A percentile compares a stretch with the other conserved stretches of the same genome.
Evolutionary conservation across 2,888 invertebrate genomes (phyloP).

Genomic region (Mechanitis messenoides): DNA sequence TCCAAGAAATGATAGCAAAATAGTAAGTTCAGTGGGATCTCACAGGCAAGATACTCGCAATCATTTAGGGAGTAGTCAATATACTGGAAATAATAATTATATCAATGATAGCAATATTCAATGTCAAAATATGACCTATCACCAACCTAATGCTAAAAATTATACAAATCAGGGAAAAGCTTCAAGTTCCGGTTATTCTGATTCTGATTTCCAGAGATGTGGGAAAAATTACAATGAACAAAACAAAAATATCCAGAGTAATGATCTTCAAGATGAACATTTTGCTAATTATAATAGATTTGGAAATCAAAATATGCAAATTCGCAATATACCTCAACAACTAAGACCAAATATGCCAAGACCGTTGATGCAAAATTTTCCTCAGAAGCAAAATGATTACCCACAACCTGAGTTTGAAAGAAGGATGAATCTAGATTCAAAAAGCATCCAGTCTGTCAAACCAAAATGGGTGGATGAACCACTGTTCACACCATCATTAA

Average conservation of each 20-base stretch:
- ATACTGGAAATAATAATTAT: constrained; percentile 40
- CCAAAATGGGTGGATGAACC: constrained; percentile 65
- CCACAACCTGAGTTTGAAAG: constrained; percentile 29
- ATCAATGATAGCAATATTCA: constrained; percentile 20
- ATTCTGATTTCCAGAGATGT: constrained; percentile 36
- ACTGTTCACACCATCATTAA: constrained; percentile 73
- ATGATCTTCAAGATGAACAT: constrained; percentile 39
- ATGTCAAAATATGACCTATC: constrained; percentile 15
- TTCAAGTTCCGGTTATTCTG: constrained; percentile 26
- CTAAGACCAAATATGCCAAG: constrained; percentile 36
- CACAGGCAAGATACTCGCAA: constrained; percentile 10
- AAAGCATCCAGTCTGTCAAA: constrained; percentile 32
- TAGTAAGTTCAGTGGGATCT: constrained; percentile 13
- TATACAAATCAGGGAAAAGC: constrained; percentile 15
- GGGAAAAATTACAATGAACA: constrained; percentile 33
- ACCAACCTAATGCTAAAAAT: constrained; percentile 16
- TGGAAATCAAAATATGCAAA: constrained; percentile 30
- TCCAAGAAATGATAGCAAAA: constrained; percentile 12
- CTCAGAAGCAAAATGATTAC: constrained; percentile 35
- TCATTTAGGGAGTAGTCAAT: constrained; percentile 37
- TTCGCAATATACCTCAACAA: constrained; percentile 26
- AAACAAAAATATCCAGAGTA: constrained; percentile 28
- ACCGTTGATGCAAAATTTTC: constrained; percentile 36
- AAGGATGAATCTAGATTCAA: constrained; percentile 22
- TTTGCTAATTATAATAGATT: constrained; percentile 42